Base-by-base conservation (phyloP, 2,888 invertebrate species). In the Conus canariensis region DNA sequence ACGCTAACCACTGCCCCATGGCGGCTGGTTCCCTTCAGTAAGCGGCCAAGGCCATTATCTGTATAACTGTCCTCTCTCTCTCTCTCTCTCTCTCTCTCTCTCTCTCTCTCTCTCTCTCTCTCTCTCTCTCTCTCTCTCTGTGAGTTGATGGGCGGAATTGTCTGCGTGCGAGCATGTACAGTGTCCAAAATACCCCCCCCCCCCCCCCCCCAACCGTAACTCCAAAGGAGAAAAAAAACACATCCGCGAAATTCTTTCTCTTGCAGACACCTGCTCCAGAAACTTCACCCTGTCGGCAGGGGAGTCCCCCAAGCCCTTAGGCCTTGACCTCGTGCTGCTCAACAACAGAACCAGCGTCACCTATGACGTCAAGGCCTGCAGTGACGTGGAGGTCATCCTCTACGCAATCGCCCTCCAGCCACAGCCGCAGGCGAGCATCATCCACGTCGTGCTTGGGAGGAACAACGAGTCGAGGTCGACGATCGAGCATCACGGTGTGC, bases 331-430 rank as follows among this genome's bases (percentile, higher is more conserved):
- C 22, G 7, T 22, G 16, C 58, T 59, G 22, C 58, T 83, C 58
- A 16, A 9, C 59, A 60, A 60, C 85, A 60, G 60, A 60, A 60
- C 85, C 85, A 60, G 25, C 85, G 10, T 85, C 85, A 60, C 22
- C 59, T 85, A 25, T 25, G 85, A 85, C 85, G 85, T 85, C 85
- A 85, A 22, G 16, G 85, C 85, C 25, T 85, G 85, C 85, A 25
- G 85, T n/a, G 85, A 85, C n/a, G 85, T 25, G n/a, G 9, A 85
- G 12, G 85, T 85, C 60, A 12, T 60, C 14, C 60, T 85, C n/a
- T 60, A 85, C 85, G n/a, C 85, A 8, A 4, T 60, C 12, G 60
- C 56, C 59, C 10, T 85, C 25, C 10, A 12, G 14, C 60, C 25
- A 25, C 12, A n/a, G 7, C 25, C 85, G 9, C 4, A 12, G n/a